Percentiles rank a stretch among this genome's conserved stretches.
phyloP scores from a whole-genome alignment of 2,113 vertebrate species.

The Coptodon rendalli region DNA sequence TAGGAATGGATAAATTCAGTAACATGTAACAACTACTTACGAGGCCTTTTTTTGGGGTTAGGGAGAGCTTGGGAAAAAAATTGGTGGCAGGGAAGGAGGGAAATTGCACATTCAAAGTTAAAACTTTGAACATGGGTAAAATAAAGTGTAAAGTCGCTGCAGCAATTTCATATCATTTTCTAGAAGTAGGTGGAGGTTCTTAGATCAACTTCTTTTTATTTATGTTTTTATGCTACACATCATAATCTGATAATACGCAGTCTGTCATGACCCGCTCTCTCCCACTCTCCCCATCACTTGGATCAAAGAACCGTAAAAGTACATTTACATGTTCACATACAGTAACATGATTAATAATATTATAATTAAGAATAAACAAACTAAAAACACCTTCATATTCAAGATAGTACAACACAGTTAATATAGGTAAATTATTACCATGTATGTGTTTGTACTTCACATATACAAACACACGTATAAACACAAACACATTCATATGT shows the following conservation, averaged over 20 bases:
- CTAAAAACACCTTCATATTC: not conserved
- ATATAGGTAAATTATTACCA: not conserved
- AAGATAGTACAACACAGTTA: not conserved
- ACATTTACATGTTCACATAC: not conserved
- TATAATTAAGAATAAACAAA: not conserved
- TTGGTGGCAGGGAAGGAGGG: not conserved
- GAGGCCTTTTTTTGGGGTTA: not conserved
- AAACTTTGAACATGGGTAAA: not conserved
- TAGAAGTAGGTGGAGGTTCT: not conserved
- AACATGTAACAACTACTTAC: not conserved
- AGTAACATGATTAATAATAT: not conserved
- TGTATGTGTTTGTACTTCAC: not conserved
- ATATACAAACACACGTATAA: not conserved
- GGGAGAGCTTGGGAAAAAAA: not conserved
- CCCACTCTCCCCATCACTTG: not conserved
- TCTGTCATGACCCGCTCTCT: not conserved
- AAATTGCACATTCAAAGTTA: not conserved
- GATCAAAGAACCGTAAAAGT: not conserved
- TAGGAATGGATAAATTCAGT: not conserved
- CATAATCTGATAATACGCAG: not conserved
- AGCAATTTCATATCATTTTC: not conserved
- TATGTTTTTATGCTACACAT: not conserved
- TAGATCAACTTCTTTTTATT: not conserved
- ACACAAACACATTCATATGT: not conserved
- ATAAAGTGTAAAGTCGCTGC: not conserved